Conservation (phyloP, 2,113 vertebrate genomes). For the Amphiprion ocellaris region DNA sequence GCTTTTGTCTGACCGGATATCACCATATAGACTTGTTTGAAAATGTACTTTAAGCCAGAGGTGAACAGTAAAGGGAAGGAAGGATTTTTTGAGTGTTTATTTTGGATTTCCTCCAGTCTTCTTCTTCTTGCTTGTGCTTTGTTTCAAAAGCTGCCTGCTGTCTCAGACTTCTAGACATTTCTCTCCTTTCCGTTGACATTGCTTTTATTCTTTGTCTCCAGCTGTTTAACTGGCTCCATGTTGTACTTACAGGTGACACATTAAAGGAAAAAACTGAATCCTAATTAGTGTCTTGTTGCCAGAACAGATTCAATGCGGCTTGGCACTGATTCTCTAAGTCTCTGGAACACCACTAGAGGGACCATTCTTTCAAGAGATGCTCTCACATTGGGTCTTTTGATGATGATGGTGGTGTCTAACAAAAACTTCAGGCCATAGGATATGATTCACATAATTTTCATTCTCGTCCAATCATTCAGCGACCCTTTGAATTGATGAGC, state of each 20-base stretch:
- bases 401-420: too few relatives aligned
- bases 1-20: conserved; percentile 1
- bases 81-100: not conserved
- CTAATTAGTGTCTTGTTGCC: too few relatives aligned
- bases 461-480: too few relatives aligned
- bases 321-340: too few relatives aligned
- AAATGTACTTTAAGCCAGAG: conserved; percentile 1
- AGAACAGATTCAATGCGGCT: too few relatives aligned
- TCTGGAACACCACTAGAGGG: too few relatives aligned
- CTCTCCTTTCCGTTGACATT: not conserved
- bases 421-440: too few relatives aligned
- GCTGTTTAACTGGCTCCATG: not conserved
- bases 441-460: too few relatives aligned
- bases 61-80: not conserved
- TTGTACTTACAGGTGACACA: not conserved
- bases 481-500: too few relatives aligned
- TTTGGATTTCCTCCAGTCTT: not conserved
- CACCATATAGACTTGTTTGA: not conserved
- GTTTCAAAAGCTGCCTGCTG: not conserved
- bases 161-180: not conserved
- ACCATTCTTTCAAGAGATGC: too few relatives aligned
- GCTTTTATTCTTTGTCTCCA: not conserved
- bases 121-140: conserved; percentile 40
- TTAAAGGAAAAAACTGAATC: too few relatives aligned
- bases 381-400: too few relatives aligned